Base-by-base conservation (phyloP, 2,888 invertebrate species). In the Julus scanicus region DNA sequence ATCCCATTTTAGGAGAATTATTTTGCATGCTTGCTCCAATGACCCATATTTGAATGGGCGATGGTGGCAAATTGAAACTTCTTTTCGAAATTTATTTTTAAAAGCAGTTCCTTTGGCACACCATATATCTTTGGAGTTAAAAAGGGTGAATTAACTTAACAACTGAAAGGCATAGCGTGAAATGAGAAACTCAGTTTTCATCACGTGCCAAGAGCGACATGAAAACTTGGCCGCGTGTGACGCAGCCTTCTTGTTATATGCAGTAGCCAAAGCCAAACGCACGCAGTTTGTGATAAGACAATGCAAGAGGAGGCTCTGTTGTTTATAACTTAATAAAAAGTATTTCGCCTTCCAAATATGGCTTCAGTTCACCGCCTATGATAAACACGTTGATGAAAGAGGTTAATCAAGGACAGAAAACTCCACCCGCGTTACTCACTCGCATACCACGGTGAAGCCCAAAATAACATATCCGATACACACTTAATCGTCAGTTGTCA, bases 331-430 rank as follows among this genome's bases (percentile, higher is more conserved):
- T 80, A 11, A 80, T 80, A 80, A 80, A 80, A 80, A 37, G 13
- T 29, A 80, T 80, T 80, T 80, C 13, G 37, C 80, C 6, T 80
- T 37, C 80, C 80, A 80, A 80, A 80, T 80, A 80, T 80, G 80
- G 80, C 0, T 1, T 8, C 29, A 37, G 37, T 80, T 80, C 37
- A 20, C 80, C 37, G 29, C 80, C 80, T 29, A 15, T 80, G 80
- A 80, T 80, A 80, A 80, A 80, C 80, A 80, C 80, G 80, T 80
- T 80, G 80, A 80, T 80, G 80, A 80, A 80, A 80, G 80, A 80
- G 80, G 80, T 80, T 80, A 80, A 80, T 80, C 80, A 80, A 80
- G 80, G 80, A 80, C 80, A 37, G 80, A 80, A 80, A 80, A 80
- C 80, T 80, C 80, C 80, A 80, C 80, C 80, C 80, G 80, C 80